phyloP scores from a whole-genome alignment of 2,888 invertebrate species.

The Criorhina ranunculi region DNA sequence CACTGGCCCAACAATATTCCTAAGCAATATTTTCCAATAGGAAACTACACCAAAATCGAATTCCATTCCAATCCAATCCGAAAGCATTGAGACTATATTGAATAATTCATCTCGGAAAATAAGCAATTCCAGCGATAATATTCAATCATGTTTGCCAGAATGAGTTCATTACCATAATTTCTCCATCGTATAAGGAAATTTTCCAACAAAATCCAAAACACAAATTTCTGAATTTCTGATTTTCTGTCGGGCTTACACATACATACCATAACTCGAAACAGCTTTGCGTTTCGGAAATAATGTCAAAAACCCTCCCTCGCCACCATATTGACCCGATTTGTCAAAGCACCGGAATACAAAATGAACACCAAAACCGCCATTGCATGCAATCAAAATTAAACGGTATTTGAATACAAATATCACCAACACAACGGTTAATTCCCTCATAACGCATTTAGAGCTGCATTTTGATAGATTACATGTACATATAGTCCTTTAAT shows the following conservation, averaged over 20 bases:
- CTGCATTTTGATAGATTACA: constrained; percentile 50
- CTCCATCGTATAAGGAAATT: constrained; percentile 22
- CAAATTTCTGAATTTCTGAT: constrained; percentile 15
- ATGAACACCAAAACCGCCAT: constrained; percentile 15
- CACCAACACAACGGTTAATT: constrained; percentile 5
- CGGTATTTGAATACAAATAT: constrained; percentile 60
- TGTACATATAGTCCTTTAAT: not conserved
- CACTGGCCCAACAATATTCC: not conserved
- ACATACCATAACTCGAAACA: constrained; percentile 10
- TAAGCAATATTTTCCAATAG: constrained; percentile 9
- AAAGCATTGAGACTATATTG: not conserved
- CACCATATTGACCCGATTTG: constrained; percentile 43
- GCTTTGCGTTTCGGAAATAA: constrained; percentile 9
- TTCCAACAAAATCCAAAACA: not conserved
- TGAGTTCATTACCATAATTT: constrained; percentile 64
- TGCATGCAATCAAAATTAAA: constrained; percentile 59
- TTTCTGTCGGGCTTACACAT: not conserved
- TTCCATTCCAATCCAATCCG: constrained; percentile 19
- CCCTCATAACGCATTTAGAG: constrained; percentile 4
- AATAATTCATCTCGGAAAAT: constrained; percentile 52
- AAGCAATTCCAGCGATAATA: constrained; percentile 58
- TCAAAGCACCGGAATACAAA: constrained; percentile 48
- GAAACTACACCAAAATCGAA: constrained; percentile 28
- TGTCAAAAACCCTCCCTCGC: constrained; percentile 21
- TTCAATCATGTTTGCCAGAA: constrained; percentile 52